Evolutionary conservation across 2,888 invertebrate species (phyloP).

Genomic region (Andrena haemorrhoa): DNA sequence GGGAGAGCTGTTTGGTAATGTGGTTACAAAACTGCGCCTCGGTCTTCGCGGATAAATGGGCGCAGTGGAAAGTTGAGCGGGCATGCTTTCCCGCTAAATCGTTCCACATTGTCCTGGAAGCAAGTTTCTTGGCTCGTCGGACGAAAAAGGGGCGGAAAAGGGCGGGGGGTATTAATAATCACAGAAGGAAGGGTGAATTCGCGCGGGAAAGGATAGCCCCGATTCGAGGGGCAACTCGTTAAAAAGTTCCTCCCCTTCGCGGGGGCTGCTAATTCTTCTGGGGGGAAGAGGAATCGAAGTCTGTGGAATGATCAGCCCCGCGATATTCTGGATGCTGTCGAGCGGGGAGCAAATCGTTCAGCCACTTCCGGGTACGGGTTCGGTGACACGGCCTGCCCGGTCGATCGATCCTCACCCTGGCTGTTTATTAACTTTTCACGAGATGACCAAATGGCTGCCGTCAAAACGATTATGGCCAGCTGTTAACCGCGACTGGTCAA

Average conservation of each 20-base stretch:
- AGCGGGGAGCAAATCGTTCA: constrained; percentile 8
- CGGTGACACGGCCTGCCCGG: not conserved
- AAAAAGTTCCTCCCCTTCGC: constrained; percentile 59
- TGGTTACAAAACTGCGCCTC: constrained; percentile 30
- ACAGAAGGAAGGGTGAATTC: constrained; percentile 32
- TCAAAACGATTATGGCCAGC: not conserved
- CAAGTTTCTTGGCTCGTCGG: constrained; percentile 29
- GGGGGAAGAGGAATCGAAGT: constrained; percentile 26
- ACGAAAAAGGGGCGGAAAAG: too few species aligned
- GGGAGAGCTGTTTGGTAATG: constrained; percentile 22
- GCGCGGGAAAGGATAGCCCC: not conserved
- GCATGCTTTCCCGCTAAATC: not conserved
- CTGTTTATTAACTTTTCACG: constrained; percentile 21
- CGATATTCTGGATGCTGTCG: constrained; percentile 43
- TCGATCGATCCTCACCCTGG: not conserved
- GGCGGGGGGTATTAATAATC: constrained; percentile 56
- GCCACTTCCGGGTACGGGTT: constrained; percentile 3
- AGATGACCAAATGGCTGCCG: not conserved
- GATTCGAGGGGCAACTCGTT: constrained; percentile 55
- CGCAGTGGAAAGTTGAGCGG: constrained; percentile 41
- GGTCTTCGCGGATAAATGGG: constrained; percentile 28
- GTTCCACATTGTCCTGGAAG: constrained; percentile 18
- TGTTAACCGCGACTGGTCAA: not conserved
- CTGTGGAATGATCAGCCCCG: constrained; percentile 59
- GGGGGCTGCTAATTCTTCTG: constrained; percentile 50